Evolutionary conservation across 1,140 invertebrate species (phyloP), one percentile per base, ranked within the genome.

Genomic region (Chymomyza costata): DNA sequence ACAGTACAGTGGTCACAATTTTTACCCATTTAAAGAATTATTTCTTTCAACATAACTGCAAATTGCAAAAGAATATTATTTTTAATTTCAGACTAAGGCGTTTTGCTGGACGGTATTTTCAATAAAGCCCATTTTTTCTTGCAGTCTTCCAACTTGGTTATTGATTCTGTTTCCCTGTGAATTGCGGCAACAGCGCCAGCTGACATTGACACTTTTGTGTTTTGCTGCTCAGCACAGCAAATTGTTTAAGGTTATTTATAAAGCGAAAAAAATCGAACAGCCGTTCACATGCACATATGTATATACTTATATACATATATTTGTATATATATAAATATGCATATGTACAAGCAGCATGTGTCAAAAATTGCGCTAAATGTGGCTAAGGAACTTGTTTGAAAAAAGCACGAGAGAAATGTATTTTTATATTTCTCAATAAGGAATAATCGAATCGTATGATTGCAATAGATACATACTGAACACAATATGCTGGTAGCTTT

Each of bases 151-250:
- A 39, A 18, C 54, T 63, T 16, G 30, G 34, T n/a, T 34, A 46
- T 60, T 59, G 16, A 6, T 6, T 28, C 5, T 28, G 30, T 53
- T 62, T 63, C 49, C 38, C 41, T 57, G 63, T 5, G 61, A 31
- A 31, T 11, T 56, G 50, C 43, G 55, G 30, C 47, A 60, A 50
- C 32, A 69, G 48, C 66, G 53, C 40, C 50, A 65, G 73, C 74
- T 80, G 74, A 80, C 73, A 80, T 80, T 80, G 73, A 80, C 73
- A 80, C 73, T 78, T 78, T 78, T 78, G 40, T 62, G 65, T 58
- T 40, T 49, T 64, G 59, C n/a, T n/a, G n/a, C 63, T 55, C 49
- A 58, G 69, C 54, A 51, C 53, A 64, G 35, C 41, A 74, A 74
- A 62, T 66, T 66, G 51, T 80, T 78, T 60, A 66, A 80, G 71